A percentile compares a stretch with the other conserved stretches of the same genome.
Conservation (phyloP, 2,113 vertebrate genomes). For the Scortum barcoo region DNA sequence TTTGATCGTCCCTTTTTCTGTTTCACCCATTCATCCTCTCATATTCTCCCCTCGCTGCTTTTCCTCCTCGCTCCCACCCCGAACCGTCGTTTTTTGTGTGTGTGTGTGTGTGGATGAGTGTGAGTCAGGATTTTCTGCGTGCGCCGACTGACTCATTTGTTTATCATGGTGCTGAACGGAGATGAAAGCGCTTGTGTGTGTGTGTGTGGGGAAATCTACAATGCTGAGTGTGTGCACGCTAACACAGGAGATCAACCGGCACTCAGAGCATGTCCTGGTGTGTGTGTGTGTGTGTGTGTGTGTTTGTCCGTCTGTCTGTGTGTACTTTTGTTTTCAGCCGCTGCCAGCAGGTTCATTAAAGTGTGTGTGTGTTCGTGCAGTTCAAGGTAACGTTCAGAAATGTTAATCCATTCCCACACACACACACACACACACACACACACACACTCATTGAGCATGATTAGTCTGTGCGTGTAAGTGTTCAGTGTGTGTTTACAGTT, state of each 20-base stretch:
- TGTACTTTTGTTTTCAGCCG: slow-evolving; percentile 28
- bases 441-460: background rate
- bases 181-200: slow-evolving; percentile 28
- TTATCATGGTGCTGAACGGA: slow-evolving; percentile 45
- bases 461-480: background rate
- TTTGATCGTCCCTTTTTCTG: slow-evolving; percentile 7
- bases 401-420: slow-evolving; percentile 13
- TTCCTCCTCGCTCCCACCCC: background rate
- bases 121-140: slow-evolving; percentile 57
- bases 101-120: slow-evolving; percentile 1
- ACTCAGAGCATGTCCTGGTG: slow-evolving; percentile 27
- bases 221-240: slow-evolving; percentile 18
- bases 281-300: slow-evolving; percentile 46
- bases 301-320: slow-evolving; percentile 29
- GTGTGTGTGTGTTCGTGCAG: slow-evolving; percentile 41
- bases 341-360: slow-evolving; percentile 43
- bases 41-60: background rate
- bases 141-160: slow-evolving; percentile 64
- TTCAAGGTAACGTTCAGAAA: slow-evolving; percentile 45
- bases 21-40: slow-evolving; percentile 9
- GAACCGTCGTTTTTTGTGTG: background rate
- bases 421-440: background rate
- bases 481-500: slow-evolving; percentile 36
- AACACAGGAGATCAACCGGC: slow-evolving; percentile 39
- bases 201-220: slow-evolving; percentile 23